Evolutionary conservation across 2,113 vertebrate species (phyloP).

Genomic region (Perognathus longimembris): DNA sequence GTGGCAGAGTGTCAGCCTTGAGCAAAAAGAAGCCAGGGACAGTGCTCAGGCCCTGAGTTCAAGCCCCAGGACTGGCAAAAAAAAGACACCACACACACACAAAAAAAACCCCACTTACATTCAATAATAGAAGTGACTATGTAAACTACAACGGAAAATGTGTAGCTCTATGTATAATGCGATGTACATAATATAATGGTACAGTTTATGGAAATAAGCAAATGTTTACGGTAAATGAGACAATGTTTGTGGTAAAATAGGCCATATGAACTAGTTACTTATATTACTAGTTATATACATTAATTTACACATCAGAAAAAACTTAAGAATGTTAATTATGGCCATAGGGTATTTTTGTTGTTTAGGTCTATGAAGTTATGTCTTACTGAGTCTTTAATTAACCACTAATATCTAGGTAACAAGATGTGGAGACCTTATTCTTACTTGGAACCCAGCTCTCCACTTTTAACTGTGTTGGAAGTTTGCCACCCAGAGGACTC

Average conservation of each 20-base stretch:
- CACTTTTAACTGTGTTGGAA: background rate
- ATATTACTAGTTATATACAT: too few species aligned
- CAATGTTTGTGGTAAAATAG: constrained; percentile 18
- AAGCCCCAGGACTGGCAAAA: background rate
- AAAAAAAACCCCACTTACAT: too few species aligned
- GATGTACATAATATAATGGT: too few species aligned
- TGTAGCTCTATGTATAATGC: too few species aligned
- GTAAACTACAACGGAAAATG: background rate
- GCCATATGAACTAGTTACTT: background rate
- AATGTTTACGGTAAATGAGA: constrained; percentile 25
- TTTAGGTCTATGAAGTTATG: background rate
- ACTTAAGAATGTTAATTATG: constrained; percentile 4
- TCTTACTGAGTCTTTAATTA: too few species aligned
- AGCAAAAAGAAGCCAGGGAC: too few species aligned
- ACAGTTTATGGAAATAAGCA: background rate
- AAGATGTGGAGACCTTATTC: too few species aligned
- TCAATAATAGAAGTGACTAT: constrained; percentile 5
- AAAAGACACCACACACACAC: too few species aligned
- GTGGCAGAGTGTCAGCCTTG: too few species aligned
- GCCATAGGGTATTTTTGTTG: background rate
- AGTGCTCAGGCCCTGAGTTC: background rate
- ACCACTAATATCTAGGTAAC: too few species aligned
- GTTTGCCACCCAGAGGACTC: constrained; percentile 4
- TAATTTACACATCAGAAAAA: constrained; percentile 9
- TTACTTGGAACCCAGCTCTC: too few species aligned